These are phyloP conservation scores for Bembecia ichneumoniformis DNA, from an alignment of 2,888 invertebrate genomes.

Conservation along the genomic window DNA sequence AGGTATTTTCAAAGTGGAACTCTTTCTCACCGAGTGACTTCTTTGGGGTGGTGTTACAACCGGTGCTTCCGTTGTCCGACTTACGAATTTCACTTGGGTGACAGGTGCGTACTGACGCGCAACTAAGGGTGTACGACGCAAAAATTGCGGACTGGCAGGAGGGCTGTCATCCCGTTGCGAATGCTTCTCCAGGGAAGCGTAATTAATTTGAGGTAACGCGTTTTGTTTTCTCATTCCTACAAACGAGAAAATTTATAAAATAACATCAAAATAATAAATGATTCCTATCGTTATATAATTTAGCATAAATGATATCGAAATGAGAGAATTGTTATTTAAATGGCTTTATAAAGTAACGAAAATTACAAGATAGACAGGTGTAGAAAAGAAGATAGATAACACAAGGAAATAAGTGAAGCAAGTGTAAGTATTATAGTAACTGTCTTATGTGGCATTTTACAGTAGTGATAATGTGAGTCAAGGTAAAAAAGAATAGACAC, in stretches of 20 bases:
- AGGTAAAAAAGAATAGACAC: too few species aligned
- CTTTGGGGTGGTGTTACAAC: constrained; percentile 25
- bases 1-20: too few species aligned
- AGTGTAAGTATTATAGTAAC: too few species aligned
- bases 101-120: constrained; percentile 50
- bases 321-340: too few species aligned
- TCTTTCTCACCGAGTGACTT: neutral
- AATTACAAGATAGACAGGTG: too few species aligned
- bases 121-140: constrained; percentile 24
- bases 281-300: too few species aligned
- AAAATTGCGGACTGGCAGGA: constrained; percentile 45
- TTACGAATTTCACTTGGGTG: constrained; percentile 45
- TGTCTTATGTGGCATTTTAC: too few species aligned
- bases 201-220: neutral
- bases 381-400: too few species aligned
- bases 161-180: constrained; percentile 51
- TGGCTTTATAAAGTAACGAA: too few species aligned
- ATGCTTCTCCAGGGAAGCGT: constrained; percentile 8
- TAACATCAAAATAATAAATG: neutral
- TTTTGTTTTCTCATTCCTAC: neutral
- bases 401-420: too few species aligned
- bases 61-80: constrained; percentile 23
- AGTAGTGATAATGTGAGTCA: too few species aligned
- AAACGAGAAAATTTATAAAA: neutral
- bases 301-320: too few species aligned